Base-by-base conservation (phyloP, 2,888 invertebrate genomes). In the Stenchaetothrips biformis region DNA sequence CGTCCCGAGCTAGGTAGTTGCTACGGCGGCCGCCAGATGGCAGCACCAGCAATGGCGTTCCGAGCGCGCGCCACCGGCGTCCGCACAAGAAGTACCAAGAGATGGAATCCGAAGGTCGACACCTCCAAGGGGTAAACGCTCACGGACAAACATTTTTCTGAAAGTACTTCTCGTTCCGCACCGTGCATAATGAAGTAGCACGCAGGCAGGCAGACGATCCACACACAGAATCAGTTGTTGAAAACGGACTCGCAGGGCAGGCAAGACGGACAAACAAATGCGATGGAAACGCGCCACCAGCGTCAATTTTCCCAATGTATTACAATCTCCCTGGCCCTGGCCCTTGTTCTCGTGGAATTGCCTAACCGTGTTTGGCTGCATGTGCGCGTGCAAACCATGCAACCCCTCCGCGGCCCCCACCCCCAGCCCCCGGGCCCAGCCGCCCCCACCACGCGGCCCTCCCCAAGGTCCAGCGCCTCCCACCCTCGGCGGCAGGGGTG, bases 351-450 rank as follows among this genome's bases (percentile, higher is more conserved):
- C 25, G 7, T 25, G 25, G 21, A 21, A 74, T 74, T 74, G 67
- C 67, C 67, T 74, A 74, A 74, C 25, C 67, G 67, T 74, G 67
- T 74, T 74, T 74, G 67, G 21, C 8, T 13, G 53, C 53, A 13
- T 53, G 53, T 53, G 53, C 53, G 16, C 67, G 67, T 4, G 25
- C 67, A 21, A 53, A 13, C 16, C 67, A 25, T 25, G 67, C 25
- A 21, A 74, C 67, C 67, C 67, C 67, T 18, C 59, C 59, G 18
- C 59, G 13, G 25, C 7, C 7, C 67, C 2, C 1, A 25, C 67
- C 67, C 67, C 67, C 67, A n/a, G 25, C 67, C 67, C 21, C 25
- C 9, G 11, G 25, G 9, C 67, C 25, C 9, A 11, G 21, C 67
- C 67, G 18, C 59, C 59, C 59, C 18, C 16, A 59, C 59, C 59